Evolutionary conservation across 30 jellyfish, hydroid and myxozoan genomes (phyloP), one percentile per base, ranked within the genome.

Genomic region (Chironex yamaguchii): DNA sequence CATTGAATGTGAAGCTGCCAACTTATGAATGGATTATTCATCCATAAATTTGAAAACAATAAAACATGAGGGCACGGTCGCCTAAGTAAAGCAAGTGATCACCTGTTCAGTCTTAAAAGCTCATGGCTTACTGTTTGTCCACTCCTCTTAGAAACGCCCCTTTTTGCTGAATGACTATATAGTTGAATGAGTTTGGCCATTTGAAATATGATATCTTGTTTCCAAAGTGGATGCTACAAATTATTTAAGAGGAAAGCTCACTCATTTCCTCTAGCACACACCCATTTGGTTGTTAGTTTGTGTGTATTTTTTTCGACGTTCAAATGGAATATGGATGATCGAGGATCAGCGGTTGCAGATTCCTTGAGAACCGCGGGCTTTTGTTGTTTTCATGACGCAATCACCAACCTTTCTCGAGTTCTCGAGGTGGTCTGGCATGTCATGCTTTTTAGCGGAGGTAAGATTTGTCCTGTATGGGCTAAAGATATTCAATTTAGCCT

Each of bases 1-100:
- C 9, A 6, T 42, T 17, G 17, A 42, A 42, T 17, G 13, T 42
- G 17, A 42, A 42, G 58, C 58, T 42, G 58, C 13, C 58, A 9
- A 6, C 13, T 6, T 42, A 17, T 42, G 58, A 42, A 42, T 42
- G 58, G 17, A 17, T 42, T 42, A 42, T 42, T 42, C 58, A 42
- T 42, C 58, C 58, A 42, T 42, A 42, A 42, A 42, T 17, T 9
- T 42, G 13, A 42, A 42, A 42, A 42, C 58, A 42, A 42, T 42
- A 42, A 42, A 42, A 42, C 58, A 42, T 42, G 58, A 42, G 58
- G 58, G 58, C 58, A 42, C 58, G 58, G 58, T 42, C 58, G 58
- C 9, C 17, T 6, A 42, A 6, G 13, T 42, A 42, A 42, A 42
- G 58, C 58, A 42, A 42, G 17, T 42, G 58, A 42, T 42, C 58